Conservation (phyloP, 2,888 invertebrate genomes). For the Lottia scabra region DNA sequence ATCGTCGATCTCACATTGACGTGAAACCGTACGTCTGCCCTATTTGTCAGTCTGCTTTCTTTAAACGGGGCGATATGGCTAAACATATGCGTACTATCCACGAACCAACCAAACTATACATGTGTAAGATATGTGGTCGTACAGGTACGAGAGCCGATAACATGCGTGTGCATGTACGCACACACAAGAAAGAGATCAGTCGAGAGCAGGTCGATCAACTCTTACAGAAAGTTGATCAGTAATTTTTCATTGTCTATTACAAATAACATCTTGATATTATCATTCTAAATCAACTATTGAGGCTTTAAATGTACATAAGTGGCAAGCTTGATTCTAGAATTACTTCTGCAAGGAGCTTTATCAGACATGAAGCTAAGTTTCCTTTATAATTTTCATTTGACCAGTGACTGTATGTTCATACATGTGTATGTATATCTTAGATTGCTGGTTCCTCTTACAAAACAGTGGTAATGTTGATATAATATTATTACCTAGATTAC, state of each 20-base stretch:
- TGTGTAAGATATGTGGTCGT: slow-evolving; percentile 49
- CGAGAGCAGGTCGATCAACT: slow-evolving; percentile 18
- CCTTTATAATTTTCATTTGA: too few species aligned
- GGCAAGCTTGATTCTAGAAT: too few species aligned
- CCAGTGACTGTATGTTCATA: too few species aligned
- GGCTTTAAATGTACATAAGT: too few species aligned
- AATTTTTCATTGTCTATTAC: neutral
- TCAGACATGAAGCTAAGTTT: too few species aligned
- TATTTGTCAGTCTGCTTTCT: slow-evolving; percentile 44
- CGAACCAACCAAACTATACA: slow-evolving; percentile 39
- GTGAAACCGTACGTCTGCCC: slow-evolving; percentile 42
- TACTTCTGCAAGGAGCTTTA: too few species aligned
- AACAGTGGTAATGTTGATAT: too few species aligned
- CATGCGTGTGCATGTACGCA: slow-evolving; percentile 44
- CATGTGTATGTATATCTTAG: too few species aligned
- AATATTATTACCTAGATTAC: too few species aligned
- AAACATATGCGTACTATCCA: slow-evolving; percentile 52
- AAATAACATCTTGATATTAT: too few species aligned
- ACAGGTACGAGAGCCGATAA: slow-evolving; percentile 51
- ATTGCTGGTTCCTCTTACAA: too few species aligned
- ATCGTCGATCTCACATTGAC: slow-evolving; percentile 45
- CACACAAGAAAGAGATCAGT: slow-evolving; percentile 31
- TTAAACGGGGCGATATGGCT: slow-evolving; percentile 51
- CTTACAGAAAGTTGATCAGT: slow-evolving; percentile 12
- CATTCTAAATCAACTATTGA: too few species aligned